Evolutionary conservation across 2,888 invertebrate species (phyloP).

Genomic region (Azorinus chamasolen): DNA sequence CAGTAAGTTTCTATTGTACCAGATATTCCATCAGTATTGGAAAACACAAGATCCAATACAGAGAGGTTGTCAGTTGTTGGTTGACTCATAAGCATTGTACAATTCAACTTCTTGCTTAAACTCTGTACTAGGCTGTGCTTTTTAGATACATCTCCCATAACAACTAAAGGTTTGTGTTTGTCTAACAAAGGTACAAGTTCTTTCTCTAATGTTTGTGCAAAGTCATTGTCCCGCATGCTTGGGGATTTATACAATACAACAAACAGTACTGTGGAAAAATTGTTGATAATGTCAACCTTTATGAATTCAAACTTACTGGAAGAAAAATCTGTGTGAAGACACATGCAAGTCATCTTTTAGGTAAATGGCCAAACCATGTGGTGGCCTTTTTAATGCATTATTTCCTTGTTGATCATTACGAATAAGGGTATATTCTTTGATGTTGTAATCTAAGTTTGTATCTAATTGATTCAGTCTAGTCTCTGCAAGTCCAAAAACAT

Average conservation of each 20-base stretch:
- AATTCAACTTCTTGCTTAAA: neutral
- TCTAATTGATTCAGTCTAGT: conserved; percentile 7
- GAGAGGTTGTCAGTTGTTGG: conserved; percentile 13
- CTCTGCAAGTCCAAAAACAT: conserved; percentile 20
- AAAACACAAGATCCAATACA: conserved; percentile 2
- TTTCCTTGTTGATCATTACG: conserved; percentile 17
- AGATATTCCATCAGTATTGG: neutral
- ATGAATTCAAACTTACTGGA: conserved; percentile 6
- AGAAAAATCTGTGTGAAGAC: neutral
- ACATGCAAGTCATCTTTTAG: neutral
- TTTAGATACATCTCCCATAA: conserved; percentile 14
- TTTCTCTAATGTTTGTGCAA: neutral
- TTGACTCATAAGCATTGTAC: conserved; percentile 1
- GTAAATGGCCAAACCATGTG: conserved; percentile 23
- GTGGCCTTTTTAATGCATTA: conserved; percentile 1
- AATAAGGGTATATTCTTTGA: conserved; percentile 12
- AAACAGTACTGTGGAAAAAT: neutral
- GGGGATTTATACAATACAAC: conserved; percentile 6
- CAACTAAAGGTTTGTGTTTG: neutral
- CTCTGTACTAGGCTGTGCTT: neutral
- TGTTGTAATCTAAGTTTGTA: conserved; percentile 6
- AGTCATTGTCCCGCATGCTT: neutral
- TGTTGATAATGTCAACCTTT: neutral
- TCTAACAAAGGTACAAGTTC: conserved; percentile 3
- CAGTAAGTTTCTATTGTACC: conserved; percentile 12